phyloP scores from a whole-genome alignment of 92 coral and sea anemone species.

The Heliopora coerulea region DNA sequence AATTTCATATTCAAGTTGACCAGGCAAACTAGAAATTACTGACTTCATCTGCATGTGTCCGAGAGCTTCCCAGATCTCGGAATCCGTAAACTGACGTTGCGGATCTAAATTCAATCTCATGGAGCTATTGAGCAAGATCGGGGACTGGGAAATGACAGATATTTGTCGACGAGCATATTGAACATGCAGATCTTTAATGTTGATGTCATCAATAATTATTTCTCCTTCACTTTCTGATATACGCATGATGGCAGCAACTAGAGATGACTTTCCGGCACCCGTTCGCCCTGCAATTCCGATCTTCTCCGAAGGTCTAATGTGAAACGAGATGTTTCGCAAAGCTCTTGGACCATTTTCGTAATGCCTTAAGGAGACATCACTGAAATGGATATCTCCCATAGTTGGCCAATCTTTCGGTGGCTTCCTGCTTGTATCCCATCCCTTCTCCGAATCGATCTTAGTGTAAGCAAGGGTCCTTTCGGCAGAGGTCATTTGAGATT shows the following conservation, averaged over 20 bases:
- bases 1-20: constrained; percentile 7
- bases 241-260: constrained; percentile 30
- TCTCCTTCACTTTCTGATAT: constrained; percentile 24
- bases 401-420: constrained; percentile 28
- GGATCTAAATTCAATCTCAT: constrained; percentile 31
- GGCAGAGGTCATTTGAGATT: constrained; percentile 30
- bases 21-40: constrained; percentile 5
- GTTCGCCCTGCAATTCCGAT: constrained; percentile 29
- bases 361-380: constrained; percentile 17
- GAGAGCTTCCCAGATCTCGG: constrained; percentile 25
- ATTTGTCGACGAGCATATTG: constrained; percentile 7
- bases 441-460: constrained; percentile 14
- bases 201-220: constrained; percentile 9
- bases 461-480: constrained; percentile 25
- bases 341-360: constrained; percentile 24
- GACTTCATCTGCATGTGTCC: constrained; percentile 6
- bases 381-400: constrained; percentile 3
- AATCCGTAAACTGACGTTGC: background rate
- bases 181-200: constrained; percentile 5
- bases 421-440: background rate
- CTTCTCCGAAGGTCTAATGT: constrained; percentile 11
- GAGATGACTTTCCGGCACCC: constrained; percentile 36
- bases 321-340: constrained; percentile 13
- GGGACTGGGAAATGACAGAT: constrained; percentile 27
- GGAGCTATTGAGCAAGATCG: constrained; percentile 9